Conservation (phyloP, 2,113 vertebrate genomes). For the Erinaceus europaeus region DNA sequence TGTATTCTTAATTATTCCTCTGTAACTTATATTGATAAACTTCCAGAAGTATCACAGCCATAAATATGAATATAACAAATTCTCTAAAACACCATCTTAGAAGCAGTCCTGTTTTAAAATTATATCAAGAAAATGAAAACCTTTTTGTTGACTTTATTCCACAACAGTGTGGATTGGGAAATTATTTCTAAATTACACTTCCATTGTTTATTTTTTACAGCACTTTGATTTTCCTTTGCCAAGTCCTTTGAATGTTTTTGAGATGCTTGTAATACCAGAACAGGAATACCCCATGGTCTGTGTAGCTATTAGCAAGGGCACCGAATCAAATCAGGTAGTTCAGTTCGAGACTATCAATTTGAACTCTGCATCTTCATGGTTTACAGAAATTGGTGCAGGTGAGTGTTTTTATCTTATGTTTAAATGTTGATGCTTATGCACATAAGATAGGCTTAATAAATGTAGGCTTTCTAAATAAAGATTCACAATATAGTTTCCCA, state of each 20-base stretch:
- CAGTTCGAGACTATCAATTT: conserved; percentile 99
- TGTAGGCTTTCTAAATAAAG: neutral
- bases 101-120: neutral
- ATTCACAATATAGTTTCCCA: neutral
- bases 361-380: conserved; percentile 98
- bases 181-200: neutral
- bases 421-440: conserved; percentile 1
- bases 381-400: conserved; percentile 95
- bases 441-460: neutral
- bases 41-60: conserved; percentile 12
- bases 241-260: conserved; percentile 95
- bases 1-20: conserved; percentile 8
- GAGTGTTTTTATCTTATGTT: conserved; percentile 56
- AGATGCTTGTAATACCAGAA: conserved; percentile 98
- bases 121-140: neutral
- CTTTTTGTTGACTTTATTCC: conserved; percentile 29
- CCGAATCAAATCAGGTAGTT: conserved; percentile 90
- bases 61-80: neutral
- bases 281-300: conserved; percentile 98
- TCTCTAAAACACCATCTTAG: neutral
- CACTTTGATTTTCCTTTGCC: conserved; percentile 99
- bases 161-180: neutral
- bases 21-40: conserved; percentile 19
- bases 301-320: conserved; percentile 92
- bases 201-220: conserved; percentile 74